Percentiles rank a stretch among this genome's conserved stretches.
Evolutionary conservation across 1,140 invertebrate genomes (phyloP).

Genomic region (Megalonaias nervosa): DNA sequence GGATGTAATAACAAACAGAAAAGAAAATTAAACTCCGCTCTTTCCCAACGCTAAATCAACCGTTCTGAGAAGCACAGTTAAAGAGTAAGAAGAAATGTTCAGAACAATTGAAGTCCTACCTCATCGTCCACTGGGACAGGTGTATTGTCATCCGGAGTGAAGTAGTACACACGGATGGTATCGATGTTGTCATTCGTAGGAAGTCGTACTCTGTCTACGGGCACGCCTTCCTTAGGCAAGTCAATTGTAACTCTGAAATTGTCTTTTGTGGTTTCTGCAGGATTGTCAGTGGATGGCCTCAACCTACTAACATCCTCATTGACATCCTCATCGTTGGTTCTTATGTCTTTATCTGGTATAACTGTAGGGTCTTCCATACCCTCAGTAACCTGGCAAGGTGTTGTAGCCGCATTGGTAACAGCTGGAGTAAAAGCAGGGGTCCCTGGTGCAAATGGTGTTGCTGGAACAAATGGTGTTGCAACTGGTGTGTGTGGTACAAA

Average conservation of each 20-base stretch:
- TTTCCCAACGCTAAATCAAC: too few species aligned
- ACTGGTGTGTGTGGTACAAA: background rate
- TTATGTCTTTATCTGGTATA: conserved; percentile 22
- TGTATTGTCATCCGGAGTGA: background rate
- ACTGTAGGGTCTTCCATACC: conserved; percentile 16
- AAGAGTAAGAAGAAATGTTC: background rate
- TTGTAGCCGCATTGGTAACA: background rate
- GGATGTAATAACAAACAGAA: too few species aligned
- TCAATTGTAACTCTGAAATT: conserved; percentile 24
- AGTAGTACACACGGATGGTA: conserved; percentile 13
- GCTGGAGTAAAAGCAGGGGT: background rate
- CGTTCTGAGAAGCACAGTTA: too few species aligned
- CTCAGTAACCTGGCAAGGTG: conserved; percentile 11
- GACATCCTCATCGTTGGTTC: conserved; percentile 5
- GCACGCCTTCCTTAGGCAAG: conserved; percentile 13
- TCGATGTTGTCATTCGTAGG: conserved; percentile 16
- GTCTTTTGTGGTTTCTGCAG: conserved; percentile 12
- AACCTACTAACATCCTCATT: conserved; percentile 12
- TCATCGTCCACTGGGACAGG: conserved; percentile 10
- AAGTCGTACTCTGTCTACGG: conserved; percentile 11
- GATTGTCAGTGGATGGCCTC: conserved; percentile 10
- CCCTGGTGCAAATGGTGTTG: background rate
- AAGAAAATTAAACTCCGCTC: too few species aligned
- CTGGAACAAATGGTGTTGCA: too few species aligned
- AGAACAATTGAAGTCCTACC: background rate